Percentiles rank a stretch among this genome's conserved stretches.
These are phyloP conservation scores for Hydrophis major DNA, from an alignment of 2,797 vertebrate genomes.

Conservation along the genomic window DNA sequence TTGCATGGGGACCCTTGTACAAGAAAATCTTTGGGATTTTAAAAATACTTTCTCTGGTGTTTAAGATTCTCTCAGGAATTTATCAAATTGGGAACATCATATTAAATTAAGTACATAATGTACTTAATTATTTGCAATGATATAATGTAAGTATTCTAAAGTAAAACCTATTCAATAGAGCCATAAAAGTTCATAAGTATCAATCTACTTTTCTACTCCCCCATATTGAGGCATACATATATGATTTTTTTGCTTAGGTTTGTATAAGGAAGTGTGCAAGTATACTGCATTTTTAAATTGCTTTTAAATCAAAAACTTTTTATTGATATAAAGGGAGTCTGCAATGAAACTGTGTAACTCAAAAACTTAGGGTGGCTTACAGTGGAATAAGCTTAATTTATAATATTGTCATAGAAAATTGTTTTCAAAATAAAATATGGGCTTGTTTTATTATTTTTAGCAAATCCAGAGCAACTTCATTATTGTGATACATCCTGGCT, in stretches of 20 bases:
- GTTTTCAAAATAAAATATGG: not conserved
- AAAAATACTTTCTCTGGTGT: not conserved
- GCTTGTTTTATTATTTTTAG: slow-evolving; percentile 66
- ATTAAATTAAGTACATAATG: not conserved
- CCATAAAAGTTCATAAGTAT: not conserved
- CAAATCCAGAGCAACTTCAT: slow-evolving; percentile 96
- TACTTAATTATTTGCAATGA: not conserved
- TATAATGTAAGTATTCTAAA: not conserved
- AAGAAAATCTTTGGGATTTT: not conserved
- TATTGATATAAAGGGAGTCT: not conserved
- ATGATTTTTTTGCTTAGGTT: not conserved
- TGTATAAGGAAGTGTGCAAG: not conserved
- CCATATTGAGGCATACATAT: not conserved
- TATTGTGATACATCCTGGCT: slow-evolving; percentile 92
- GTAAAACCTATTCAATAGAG: not conserved
- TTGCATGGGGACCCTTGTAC: not conserved
- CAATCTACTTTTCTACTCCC: not conserved
- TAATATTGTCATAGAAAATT: not conserved
- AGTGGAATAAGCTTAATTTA: not conserved
- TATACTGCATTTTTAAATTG: not conserved
- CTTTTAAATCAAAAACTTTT: not conserved
- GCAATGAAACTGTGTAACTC: not conserved
- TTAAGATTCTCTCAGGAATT: not conserved
- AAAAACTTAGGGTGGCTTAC: not conserved
- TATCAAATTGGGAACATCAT: not conserved